Evolutionary conservation across 2,113 vertebrate species (phyloP).

Genomic region (Dissostichus mawsoni): DNA sequence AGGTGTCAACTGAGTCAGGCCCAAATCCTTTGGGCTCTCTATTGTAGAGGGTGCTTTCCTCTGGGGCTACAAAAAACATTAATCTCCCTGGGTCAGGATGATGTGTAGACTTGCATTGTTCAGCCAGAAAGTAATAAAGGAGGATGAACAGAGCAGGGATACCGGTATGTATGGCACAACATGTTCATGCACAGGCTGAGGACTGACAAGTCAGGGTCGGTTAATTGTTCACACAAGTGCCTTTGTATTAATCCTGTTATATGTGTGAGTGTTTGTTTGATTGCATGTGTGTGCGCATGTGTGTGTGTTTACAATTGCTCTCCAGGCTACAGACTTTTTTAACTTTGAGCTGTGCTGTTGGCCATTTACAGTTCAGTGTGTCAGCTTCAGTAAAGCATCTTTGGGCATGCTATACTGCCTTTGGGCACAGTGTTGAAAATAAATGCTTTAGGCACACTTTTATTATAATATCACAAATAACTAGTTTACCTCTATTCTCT

Average conservation of each 20-base stretch:
- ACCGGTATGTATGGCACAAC: constrained; percentile 34
- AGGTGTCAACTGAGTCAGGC: constrained; percentile 59
- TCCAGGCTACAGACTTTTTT: constrained; percentile 2
- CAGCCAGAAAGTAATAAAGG: constrained; percentile 54
- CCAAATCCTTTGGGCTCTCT: constrained; percentile 72
- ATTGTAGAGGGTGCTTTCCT: constrained; percentile 60
- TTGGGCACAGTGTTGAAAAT: constrained; percentile 1
- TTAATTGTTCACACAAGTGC: constrained; percentile 14
- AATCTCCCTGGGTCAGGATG: constrained; percentile 64
- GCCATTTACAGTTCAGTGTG: constrained; percentile 9
- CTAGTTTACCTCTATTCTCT: too few species aligned
- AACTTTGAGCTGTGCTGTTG: constrained; percentile 4
- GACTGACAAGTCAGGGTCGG: constrained; percentile 17
- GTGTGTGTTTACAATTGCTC: constrained; percentile 6
- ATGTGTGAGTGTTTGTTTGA: not conserved
- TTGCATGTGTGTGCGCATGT: not conserved
- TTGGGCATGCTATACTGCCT: not conserved
- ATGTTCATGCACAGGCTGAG: constrained; percentile 23
- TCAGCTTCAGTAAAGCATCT: not conserved
- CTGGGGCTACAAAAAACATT: constrained; percentile 63
- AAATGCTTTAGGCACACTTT: not conserved
- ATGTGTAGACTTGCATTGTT: constrained; percentile 64
- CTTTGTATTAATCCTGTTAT: not conserved
- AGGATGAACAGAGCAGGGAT: constrained; percentile 43
- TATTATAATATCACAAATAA: not conserved